phyloP scores from a whole-genome alignment of 2,888 invertebrate species.

The Allacma fusca region DNA sequence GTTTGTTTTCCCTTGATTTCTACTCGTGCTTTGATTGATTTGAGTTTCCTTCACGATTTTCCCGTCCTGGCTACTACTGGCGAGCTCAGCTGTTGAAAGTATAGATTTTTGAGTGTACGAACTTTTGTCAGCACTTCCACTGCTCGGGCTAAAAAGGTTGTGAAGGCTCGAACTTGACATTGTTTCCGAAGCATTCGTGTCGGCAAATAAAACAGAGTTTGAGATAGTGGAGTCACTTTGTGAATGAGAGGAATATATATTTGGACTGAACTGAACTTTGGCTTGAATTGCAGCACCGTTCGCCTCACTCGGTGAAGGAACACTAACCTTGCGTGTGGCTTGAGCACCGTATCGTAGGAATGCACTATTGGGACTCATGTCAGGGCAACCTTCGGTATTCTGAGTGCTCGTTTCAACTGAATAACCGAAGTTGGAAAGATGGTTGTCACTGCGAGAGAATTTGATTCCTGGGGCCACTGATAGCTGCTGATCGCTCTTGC shows the following conservation, averaged over 20 bases:
- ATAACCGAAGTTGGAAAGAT: constrained; percentile 47
- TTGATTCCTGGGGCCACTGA: constrained; percentile 64
- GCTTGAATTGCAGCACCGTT: constrained; percentile 6
- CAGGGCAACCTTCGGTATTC: constrained; percentile 63
- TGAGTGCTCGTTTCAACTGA: constrained; percentile 63
- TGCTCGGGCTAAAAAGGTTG: no score
- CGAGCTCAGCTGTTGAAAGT: no score
- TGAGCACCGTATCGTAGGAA: constrained; percentile 41
- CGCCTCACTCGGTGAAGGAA: constrained; percentile 22
- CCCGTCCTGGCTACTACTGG: no score
- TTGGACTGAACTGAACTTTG: constrained; percentile 51
- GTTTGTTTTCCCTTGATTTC: no score
- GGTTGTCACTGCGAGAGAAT: constrained; percentile 55
- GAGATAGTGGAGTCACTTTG: constrained; percentile 58
- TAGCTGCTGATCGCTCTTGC: constrained; percentile 65
- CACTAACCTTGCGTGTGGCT: constrained; percentile 41
- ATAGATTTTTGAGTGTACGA: no score
- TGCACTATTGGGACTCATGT: constrained; percentile 51
- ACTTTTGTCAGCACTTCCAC: no score
- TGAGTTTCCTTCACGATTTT: no score
- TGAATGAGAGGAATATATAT: constrained; percentile 54
- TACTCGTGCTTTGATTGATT: no score
- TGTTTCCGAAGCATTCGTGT: no score
- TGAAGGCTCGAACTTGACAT: no score
- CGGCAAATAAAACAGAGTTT: no score